phyloP scores from a whole-genome alignment of 2,888 invertebrate species.

The Acleris emargana region DNA sequence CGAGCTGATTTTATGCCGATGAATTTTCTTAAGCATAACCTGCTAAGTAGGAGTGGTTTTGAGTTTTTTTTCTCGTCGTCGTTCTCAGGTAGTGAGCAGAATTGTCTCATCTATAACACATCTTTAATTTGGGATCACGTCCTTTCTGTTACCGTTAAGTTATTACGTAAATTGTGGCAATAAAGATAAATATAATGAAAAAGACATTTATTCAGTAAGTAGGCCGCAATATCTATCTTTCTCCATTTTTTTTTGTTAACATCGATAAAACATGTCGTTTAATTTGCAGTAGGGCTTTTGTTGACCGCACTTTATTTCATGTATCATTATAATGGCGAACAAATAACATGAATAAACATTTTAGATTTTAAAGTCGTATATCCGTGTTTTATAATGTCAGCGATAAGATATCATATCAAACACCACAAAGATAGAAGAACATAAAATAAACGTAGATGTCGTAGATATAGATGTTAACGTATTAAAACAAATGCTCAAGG shows the following conservation, averaged over 20 bases:
- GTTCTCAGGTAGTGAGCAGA: no score
- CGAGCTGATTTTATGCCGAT: constrained; percentile 25
- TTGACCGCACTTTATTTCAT: no score
- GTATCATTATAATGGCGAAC: no score
- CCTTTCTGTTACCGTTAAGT: constrained; percentile 7
- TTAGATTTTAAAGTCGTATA: background rate
- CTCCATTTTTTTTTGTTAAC: constrained; percentile 31
- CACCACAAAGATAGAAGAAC: background rate
- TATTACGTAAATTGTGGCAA: constrained; percentile 23
- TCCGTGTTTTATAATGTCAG: constrained; percentile 1
- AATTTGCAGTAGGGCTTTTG: no score
- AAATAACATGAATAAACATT: no score
- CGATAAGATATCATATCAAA: constrained; percentile 3
- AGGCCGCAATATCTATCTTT: constrained; percentile 42
- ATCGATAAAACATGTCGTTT: background rate
- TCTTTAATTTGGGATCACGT: background rate
- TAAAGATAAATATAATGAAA: no score
- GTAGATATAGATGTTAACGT: constrained; percentile 20
- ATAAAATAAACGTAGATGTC: constrained; percentile 17
- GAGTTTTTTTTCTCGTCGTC: no score
- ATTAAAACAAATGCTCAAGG: constrained; percentile 28
- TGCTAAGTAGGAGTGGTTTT: background rate
- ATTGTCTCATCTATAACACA: background rate
- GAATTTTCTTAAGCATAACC: constrained; percentile 16
- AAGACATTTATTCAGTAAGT: no score